Evolutionary conservation across 2,113 vertebrate species (phyloP).

Genomic region (Poeciliopsis retropinna): DNA sequence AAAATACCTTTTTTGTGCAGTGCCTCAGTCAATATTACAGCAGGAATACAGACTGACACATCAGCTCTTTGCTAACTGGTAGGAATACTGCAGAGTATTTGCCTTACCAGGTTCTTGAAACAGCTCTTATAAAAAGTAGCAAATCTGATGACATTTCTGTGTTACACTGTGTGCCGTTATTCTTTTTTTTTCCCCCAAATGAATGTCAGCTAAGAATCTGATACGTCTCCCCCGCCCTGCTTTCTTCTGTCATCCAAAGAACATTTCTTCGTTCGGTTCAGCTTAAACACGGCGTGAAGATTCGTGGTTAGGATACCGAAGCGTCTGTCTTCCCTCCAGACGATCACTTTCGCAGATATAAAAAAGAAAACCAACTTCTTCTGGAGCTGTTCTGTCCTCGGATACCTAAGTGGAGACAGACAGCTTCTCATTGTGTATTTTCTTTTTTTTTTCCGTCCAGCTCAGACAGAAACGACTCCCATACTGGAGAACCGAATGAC

Average conservation of each 20-base stretch:
- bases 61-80: constrained; percentile 4
- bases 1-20: not conserved
- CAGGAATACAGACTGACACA: not conserved
- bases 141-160: constrained; percentile 36
- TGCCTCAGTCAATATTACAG: too few relatives aligned
- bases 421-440: constrained; percentile 23
- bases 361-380: constrained; percentile 5
- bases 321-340: constrained; percentile 31
- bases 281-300: constrained; percentile 43
- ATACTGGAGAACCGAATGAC: constrained; percentile 28
- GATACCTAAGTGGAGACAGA: constrained; percentile 23
- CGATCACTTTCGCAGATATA: constrained; percentile 30
- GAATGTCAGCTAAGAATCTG: constrained; percentile 34
- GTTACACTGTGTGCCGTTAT: constrained; percentile 26
- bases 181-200: constrained; percentile 1
- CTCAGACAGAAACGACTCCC: constrained; percentile 19
- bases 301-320: constrained; percentile 11
- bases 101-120: constrained; percentile 6
- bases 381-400: constrained; percentile 16
- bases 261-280: constrained; percentile 29
- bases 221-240: constrained; percentile 15
- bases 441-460: not conserved
- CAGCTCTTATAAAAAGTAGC: not conserved
- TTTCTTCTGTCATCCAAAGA: constrained; percentile 53
- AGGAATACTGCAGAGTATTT: not conserved